These are phyloP conservation scores for Channa maculata DNA, from an alignment of 2,113 vertebrate genomes.

Conservation along the genomic window DNA sequence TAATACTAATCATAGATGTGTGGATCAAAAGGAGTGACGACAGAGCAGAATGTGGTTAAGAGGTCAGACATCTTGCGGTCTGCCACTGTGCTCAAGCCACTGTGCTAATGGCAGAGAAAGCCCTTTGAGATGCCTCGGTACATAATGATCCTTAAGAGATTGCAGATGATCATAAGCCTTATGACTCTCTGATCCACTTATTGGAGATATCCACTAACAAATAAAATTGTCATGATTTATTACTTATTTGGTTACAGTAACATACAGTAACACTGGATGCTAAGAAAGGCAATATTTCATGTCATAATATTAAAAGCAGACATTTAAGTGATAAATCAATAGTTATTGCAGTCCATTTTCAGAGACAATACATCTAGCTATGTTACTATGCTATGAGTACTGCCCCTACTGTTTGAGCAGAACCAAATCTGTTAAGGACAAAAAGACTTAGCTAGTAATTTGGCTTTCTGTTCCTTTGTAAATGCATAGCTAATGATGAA, in stretches of 20 bases:
- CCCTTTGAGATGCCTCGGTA: slow-evolving; percentile 42
- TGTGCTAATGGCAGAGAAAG: slow-evolving; percentile 20
- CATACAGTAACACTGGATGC: not conserved
- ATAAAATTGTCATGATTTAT: not conserved
- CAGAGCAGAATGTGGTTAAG: slow-evolving; percentile 57
- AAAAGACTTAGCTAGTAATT: not conserved
- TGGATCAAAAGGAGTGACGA: slow-evolving; percentile 72
- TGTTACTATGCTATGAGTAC: not conserved
- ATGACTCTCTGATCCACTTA: slow-evolving; percentile 1
- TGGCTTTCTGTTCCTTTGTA: not conserved
- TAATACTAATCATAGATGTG: slow-evolving; percentile 74
- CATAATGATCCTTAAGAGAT: slow-evolving; percentile 45
- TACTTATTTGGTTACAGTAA: not conserved
- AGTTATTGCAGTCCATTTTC: not conserved
- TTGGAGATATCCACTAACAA: not conserved
- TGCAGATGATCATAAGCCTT: slow-evolving; percentile 9
- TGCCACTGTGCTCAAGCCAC: slow-evolving; percentile 28
- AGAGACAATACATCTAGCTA: not conserved
- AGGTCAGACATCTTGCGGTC: slow-evolving; percentile 60
- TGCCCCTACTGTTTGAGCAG: not conserved
- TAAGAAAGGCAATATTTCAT: not conserved
- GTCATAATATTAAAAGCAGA: not conserved
- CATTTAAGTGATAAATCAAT: not conserved
- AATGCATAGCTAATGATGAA: not conserved
- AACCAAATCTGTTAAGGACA: not conserved